phyloP scores from a whole-genome alignment of 2,888 invertebrate species.

The Allolobophora icterica region DNA sequence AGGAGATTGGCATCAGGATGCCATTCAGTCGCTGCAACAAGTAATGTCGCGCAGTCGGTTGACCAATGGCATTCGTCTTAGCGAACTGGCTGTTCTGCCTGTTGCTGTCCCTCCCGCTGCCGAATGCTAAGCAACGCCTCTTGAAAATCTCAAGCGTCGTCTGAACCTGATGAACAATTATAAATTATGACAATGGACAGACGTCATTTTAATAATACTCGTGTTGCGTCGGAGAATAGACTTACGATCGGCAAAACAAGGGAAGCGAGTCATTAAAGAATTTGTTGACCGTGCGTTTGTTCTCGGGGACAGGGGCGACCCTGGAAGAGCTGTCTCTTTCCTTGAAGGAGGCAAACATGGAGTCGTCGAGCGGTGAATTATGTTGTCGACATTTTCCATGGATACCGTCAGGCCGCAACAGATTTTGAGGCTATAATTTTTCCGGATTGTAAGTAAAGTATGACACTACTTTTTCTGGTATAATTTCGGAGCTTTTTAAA shows the following conservation, averaged over 20 bases:
- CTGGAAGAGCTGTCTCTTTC: neutral
- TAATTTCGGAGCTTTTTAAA: neutral
- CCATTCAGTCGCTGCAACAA: neutral
- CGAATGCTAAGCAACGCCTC: neutral
- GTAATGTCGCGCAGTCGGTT: neutral
- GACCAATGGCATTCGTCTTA: neutral
- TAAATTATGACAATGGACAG: neutral
- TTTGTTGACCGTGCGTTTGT: neutral
- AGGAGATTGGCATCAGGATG: neutral
- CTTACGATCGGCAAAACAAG: neutral
- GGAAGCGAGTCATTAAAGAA: neutral
- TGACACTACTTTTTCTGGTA: neutral
- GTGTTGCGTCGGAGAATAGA: neutral
- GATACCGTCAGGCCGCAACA: neutral
- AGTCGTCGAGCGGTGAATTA: neutral
- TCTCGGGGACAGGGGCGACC: neutral
- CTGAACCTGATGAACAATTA: neutral
- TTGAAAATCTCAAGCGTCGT: neutral
- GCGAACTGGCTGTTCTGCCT: neutral
- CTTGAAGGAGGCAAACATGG: neutral
- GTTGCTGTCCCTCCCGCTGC: neutral
- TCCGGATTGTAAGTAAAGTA: neutral
- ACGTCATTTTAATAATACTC: neutral
- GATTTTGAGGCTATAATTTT: neutral
- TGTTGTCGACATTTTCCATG: neutral